Base-by-base conservation (phyloP, 2,113 vertebrate species). In the Crotalus viridis region DNA sequence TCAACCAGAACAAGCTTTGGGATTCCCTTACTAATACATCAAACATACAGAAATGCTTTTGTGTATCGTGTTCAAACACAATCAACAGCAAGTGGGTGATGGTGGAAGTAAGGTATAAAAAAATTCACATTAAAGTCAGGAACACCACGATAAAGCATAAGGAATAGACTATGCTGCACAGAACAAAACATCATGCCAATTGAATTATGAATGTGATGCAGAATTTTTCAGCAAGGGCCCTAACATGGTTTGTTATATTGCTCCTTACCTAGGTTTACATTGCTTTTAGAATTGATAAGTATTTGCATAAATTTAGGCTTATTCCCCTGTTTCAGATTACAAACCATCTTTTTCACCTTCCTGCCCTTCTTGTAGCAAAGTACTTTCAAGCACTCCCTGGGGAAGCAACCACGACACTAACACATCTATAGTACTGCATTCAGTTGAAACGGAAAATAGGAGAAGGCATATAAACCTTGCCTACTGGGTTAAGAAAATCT, bases 401-500 rank as follows among this genome's bases (percentile, higher is more conserved):
- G 39, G 61, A 92, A 51, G 85, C 21, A 0, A 5, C 0, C 39
- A 54, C 88, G 88, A 0, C 0, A 90, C 3, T 89, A 12, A 33
- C 92, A 15, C 1, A 91, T 91, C 90, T 92, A 89, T 39, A 39
- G 74, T 0, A 24, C 6, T 93, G 4, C 19, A 86, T 93, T 89
- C 19, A 52, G 81, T 15, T 64, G 85, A 94, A 94, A 94, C 56
- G 10, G 4, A 92, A 95, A 95, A 94, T n/a, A 94, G 5, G 57
- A 94, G 85, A 93, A 93, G 33, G 88, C 94, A 94, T 94, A 94
- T 93, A 96, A 97, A 97, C 93, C 96, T 95, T 89, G 94, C 56
- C 94, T 97, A 96, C 96, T 97, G 97, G 97, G 97, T 97, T 96
- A 96, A 93, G 74, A 98, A 97, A 97, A 97, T 90, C 85, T 89